These are phyloP conservation scores for Rutpela maculata DNA, from an alignment of 2,888 invertebrate genomes.

Conservation along the genomic window DNA sequence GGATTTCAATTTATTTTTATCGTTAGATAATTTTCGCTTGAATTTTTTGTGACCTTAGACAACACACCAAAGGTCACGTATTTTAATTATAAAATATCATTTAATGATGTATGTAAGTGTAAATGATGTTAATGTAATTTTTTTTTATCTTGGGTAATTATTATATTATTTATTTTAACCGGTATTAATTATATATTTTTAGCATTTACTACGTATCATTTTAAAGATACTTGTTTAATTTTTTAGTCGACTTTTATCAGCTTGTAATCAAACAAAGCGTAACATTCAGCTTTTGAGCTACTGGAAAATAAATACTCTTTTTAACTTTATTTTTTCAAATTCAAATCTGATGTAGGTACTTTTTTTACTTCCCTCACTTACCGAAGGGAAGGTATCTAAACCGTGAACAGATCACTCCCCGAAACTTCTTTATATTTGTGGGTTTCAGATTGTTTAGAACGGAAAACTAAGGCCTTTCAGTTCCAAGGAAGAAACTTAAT, in stretches of 20 bases:
- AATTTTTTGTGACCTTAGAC: constrained; percentile 51
- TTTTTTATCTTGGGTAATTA: constrained; percentile 26
- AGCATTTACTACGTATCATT: constrained; percentile 30
- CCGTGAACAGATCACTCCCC: no score
- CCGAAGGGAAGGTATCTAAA: no score
- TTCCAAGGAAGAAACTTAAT: no score
- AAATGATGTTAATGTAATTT: constrained; percentile 25
- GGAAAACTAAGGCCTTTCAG: no score
- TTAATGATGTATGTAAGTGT: constrained; percentile 21
- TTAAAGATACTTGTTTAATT: constrained; percentile 2
- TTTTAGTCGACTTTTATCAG: neutral
- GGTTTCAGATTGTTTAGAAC: no score
- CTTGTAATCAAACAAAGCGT: neutral
- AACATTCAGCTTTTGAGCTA: no score
- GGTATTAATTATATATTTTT: constrained; percentile 35
- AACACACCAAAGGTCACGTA: constrained; percentile 48
- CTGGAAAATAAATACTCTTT: no score
- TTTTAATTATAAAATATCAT: constrained; percentile 43
- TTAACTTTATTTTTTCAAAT: no score
- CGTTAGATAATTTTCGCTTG: constrained; percentile 43
- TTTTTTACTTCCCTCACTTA: no score
- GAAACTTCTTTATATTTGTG: no score
- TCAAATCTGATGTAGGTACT: no score
- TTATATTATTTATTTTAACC: constrained; percentile 33
- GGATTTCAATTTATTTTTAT: constrained; percentile 22